These are phyloP conservation scores for Amphipyra berbera DNA, from an alignment of 2,888 invertebrate species.

Conservation along the genomic window DNA sequence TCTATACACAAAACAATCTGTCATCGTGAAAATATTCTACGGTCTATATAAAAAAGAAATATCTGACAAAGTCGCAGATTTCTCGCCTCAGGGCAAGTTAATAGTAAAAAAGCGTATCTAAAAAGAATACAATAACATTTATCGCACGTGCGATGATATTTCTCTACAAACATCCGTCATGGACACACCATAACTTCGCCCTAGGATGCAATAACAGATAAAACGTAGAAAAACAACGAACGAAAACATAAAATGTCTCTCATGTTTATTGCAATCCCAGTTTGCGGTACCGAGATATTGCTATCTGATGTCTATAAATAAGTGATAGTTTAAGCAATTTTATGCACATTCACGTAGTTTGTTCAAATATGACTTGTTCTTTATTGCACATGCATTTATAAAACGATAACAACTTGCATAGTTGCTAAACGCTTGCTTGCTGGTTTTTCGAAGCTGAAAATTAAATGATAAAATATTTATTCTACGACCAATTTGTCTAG, in stretches of 20 bases:
- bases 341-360: constrained; percentile 71
- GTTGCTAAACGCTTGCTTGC: constrained; percentile 5
- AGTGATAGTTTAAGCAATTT: constrained; percentile 71
- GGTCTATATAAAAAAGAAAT: constrained; percentile 13
- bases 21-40: constrained; percentile 9
- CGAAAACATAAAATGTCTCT: constrained; percentile 75
- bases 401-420: constrained; percentile 28
- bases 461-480: too few relatives aligned
- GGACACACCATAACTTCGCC: constrained; percentile 69
- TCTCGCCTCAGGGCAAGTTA: constrained; percentile 51
- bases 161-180: constrained; percentile 75
- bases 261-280: constrained; percentile 74
- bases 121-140: constrained; percentile 66
- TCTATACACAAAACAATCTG: not conserved
- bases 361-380: constrained; percentile 53
- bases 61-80: constrained; percentile 21
- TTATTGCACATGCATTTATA: constrained; percentile 64
- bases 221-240: constrained; percentile 75
- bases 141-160: constrained; percentile 68
- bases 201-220: constrained; percentile 83
- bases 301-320: constrained; percentile 83
- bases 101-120: constrained; percentile 51
- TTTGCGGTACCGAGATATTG: constrained; percentile 73
- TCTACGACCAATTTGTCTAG: too few relatives aligned
- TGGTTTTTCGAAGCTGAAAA: too few relatives aligned